These are phyloP conservation scores for Parascotia fuliginaria DNA, from an alignment of 2,888 invertebrate genomes.

Conservation along the genomic window DNA sequence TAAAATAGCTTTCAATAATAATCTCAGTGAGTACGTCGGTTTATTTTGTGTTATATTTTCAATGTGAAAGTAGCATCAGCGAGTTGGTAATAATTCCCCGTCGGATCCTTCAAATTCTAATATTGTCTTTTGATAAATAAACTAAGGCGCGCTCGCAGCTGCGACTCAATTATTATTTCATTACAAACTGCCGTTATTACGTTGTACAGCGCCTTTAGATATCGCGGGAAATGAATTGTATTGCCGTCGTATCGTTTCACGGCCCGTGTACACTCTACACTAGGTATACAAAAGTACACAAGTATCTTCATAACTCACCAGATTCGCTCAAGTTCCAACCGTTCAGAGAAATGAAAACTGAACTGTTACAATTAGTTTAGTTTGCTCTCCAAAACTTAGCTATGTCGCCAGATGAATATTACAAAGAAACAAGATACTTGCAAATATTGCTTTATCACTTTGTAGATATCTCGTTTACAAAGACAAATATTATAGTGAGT, in stretches of 20 bases:
- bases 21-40: neutral
- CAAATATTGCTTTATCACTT: no score
- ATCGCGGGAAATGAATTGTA: constrained; percentile 46
- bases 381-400: constrained; percentile 2
- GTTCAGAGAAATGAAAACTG: constrained; percentile 1
- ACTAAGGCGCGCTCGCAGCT: constrained; percentile 51
- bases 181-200: constrained; percentile 57
- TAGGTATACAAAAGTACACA: constrained; percentile 12
- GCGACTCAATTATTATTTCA: constrained; percentile 60
- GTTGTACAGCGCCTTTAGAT: constrained; percentile 43
- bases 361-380: constrained; percentile 1
- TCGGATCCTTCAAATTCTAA: constrained; percentile 51
- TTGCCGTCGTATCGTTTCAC: constrained; percentile 14
- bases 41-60: neutral
- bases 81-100: constrained; percentile 44
- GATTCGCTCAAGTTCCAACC: constrained; percentile 1
- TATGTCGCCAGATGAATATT: neutral
- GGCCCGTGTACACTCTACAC: constrained; percentile 4
- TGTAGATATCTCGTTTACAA: no score
- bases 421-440: neutral
- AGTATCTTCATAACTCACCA: constrained; percentile 1
- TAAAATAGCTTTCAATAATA: neutral
- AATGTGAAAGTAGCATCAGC: constrained; percentile 20
- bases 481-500: no score
- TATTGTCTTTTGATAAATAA: constrained; percentile 68